phyloP scores from a whole-genome alignment of 2,888 invertebrate species.

The Papilio demoleus region DNA sequence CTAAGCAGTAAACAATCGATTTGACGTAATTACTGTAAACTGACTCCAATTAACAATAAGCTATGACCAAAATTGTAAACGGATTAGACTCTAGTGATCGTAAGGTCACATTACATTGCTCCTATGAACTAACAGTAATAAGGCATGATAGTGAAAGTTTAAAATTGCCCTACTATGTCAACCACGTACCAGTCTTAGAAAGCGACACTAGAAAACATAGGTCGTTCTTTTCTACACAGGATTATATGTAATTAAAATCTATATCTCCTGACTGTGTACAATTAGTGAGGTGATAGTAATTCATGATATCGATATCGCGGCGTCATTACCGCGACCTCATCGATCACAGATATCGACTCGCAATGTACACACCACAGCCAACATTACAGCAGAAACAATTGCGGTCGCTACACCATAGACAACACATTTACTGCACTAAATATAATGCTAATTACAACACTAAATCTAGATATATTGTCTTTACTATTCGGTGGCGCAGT shows the following conservation, averaged over 20 bases:
- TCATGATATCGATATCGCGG: conserved; percentile 58
- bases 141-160: conserved; percentile 20
- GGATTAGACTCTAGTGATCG: not conserved
- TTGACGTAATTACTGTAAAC: no score
- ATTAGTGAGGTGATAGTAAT: conserved; percentile 71
- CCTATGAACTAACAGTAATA: no score
- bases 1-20: no score
- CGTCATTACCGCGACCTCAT: conserved; percentile 73
- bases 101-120: not conserved
- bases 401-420: not conserved
- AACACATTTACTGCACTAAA: not conserved
- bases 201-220: not conserved
- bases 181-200: not conserved
- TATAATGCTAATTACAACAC: no score
- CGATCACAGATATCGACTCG: conserved; percentile 61
- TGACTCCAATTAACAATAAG: not conserved
- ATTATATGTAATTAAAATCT: no score
- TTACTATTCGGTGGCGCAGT: no score
- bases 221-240: no score
- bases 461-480: no score
- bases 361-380: conserved; percentile 44
- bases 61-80: not conserved
- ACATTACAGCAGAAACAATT: not conserved
- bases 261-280: no score
- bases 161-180: not conserved